Percentiles rank a stretch among this genome's conserved stretches.
These are phyloP conservation scores for Cyanocitta stelleri DNA, from an alignment of 2,113 vertebrate genomes.

Conservation along the genomic window DNA sequence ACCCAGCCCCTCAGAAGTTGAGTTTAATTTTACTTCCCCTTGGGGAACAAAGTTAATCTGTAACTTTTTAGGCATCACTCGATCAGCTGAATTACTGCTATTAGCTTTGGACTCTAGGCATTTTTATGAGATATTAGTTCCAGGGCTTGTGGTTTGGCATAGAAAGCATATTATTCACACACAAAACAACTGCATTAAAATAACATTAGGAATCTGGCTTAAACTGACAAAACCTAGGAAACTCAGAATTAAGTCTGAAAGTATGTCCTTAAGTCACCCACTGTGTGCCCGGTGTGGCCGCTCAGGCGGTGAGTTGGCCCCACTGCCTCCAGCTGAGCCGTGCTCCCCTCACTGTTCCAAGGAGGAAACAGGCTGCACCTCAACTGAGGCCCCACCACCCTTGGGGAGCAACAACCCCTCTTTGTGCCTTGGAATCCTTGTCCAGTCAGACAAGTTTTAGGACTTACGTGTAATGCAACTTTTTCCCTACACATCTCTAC, in stretches of 20 bases:
- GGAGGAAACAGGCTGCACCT: background rate
- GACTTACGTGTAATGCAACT: fast-evolving
- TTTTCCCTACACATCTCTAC: background rate
- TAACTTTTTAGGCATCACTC: conserved; percentile 52
- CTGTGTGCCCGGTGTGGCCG: background rate
- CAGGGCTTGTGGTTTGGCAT: conserved; percentile 78
- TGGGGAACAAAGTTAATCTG: conserved; percentile 13
- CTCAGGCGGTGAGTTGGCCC: background rate
- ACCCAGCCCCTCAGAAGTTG: background rate
- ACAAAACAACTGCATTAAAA: conserved; percentile 78
- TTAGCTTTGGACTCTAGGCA: conserved; percentile 73
- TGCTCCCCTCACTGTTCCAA: background rate
- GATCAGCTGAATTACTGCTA: conserved; percentile 65
- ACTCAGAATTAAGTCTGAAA: conserved; percentile 57
- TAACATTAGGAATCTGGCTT: conserved; percentile 75
- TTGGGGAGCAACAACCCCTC: fast-evolving
- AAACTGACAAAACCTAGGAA: conserved; percentile 69
- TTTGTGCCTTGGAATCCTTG: background rate
- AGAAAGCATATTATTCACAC: conserved; percentile 71
- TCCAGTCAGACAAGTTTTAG: background rate
- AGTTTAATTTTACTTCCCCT: background rate
- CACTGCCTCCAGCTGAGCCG: background rate
- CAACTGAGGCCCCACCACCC: fast-evolving
- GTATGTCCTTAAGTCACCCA: conserved; percentile 72
- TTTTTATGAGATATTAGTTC: conserved; percentile 78